Percentiles rank a stretch among this genome's conserved stretches.
Evolutionary conservation across 2,888 invertebrate genomes (phyloP).

Genomic region (Ochlodes sylvanus): DNA sequence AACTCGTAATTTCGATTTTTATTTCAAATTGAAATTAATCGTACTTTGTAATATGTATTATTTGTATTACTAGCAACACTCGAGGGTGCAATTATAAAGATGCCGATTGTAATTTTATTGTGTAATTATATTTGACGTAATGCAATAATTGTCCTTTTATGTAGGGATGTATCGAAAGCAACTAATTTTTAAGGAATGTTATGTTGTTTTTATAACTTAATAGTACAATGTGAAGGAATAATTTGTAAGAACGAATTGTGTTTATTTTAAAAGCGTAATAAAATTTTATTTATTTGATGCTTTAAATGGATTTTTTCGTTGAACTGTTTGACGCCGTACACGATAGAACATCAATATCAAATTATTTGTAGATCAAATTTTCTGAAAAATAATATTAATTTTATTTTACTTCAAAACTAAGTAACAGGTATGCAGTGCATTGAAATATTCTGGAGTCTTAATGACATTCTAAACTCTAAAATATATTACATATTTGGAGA

Average conservation of each 20-base stretch:
- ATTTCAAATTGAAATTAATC: constrained; percentile 14
- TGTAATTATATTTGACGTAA: neutral
- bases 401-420: too few species aligned
- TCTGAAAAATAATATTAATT: too few species aligned
- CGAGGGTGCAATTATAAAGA: constrained; percentile 7
- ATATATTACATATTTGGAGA: too few species aligned
- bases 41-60: constrained; percentile 10
- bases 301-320: neutral
- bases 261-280: constrained; percentile 3
- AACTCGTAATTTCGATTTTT: constrained; percentile 3
- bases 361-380: too few species aligned
- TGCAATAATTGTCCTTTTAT: neutral
- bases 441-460: too few species aligned
- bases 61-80: neutral
- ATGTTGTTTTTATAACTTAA: neutral
- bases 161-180: neutral
- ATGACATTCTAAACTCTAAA: too few species aligned
- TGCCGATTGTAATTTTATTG: neutral
- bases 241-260: constrained; percentile 5
- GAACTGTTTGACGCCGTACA: too few species aligned
- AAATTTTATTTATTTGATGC: constrained; percentile 11
- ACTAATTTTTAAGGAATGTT: neutral
- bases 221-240: neutral
- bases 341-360: too few species aligned
- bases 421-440: too few species aligned